Evolutionary conservation across 2,113 vertebrate genomes (phyloP).

Genomic region (Xiphias gladius): DNA sequence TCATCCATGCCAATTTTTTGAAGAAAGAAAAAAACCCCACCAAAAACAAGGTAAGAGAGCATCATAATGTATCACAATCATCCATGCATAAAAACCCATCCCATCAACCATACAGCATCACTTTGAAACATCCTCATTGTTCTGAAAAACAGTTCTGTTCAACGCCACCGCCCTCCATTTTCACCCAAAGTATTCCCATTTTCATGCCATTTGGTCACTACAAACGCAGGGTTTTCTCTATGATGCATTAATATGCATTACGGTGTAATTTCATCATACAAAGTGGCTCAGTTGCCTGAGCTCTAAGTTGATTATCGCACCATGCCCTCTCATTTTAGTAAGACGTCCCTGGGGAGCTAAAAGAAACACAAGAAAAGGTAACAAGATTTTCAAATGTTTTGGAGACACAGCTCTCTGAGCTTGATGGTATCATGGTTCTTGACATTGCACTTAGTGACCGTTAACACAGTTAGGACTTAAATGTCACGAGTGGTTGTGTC

Average conservation of each 20-base stretch:
- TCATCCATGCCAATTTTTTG: constrained; percentile 1
- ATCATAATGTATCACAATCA: constrained; percentile 65
- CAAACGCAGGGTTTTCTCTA: constrained; percentile 53
- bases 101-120: constrained; percentile 43
- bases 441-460: constrained; percentile 62
- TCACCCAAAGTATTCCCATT: constrained; percentile 53
- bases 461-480: constrained; percentile 68
- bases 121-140: constrained; percentile 64
- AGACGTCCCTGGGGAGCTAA: constrained; percentile 74
- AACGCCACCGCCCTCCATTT: constrained; percentile 41
- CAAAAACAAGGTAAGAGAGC: constrained; percentile 63
- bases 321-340: constrained; percentile 69
- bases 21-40: background rate
- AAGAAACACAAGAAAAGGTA: constrained; percentile 70
- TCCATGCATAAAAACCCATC: constrained; percentile 54
- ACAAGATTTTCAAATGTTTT: constrained; percentile 80
- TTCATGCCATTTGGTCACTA: constrained; percentile 45
- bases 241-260: constrained; percentile 46
- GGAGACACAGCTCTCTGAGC: constrained; percentile 60
- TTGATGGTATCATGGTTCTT: constrained; percentile 62
- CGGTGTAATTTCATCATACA: constrained; percentile 78
- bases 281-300: constrained; percentile 75
- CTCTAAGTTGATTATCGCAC: constrained; percentile 81
- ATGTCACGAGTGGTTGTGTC: constrained; percentile 29
- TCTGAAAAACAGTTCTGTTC: constrained; percentile 42